Percentiles rank a stretch among this genome's conserved stretches.
Evolutionary conservation across 2,113 vertebrate genomes (phyloP).

Genomic region (Numida meleagris): DNA sequence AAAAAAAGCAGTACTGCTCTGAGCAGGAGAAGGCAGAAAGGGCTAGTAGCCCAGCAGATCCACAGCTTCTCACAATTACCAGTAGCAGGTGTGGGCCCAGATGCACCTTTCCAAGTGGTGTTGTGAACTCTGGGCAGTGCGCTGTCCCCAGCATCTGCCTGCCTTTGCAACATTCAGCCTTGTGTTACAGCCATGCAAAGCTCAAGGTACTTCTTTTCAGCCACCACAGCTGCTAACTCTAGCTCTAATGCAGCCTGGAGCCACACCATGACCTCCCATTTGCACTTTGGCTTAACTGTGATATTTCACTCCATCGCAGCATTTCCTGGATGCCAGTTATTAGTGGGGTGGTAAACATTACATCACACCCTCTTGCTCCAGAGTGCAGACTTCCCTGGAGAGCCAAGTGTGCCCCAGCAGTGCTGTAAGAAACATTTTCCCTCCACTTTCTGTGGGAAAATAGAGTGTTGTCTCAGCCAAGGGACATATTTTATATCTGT

Average conservation of each 20-base stretch:
- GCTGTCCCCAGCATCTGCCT: neutral
- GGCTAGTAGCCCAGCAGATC: fast-evolving
- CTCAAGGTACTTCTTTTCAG: neutral
- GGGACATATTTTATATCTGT: constrained; percentile 51
- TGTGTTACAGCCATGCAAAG: fast-evolving
- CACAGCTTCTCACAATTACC: neutral
- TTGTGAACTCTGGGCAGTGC: fast-evolving
- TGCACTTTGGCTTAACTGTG: neutral
- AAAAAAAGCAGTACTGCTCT: neutral
- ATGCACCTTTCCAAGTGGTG: fast-evolving
- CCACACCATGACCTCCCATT: neutral
- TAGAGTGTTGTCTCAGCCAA: constrained; percentile 45
- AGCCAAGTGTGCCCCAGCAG: neutral
- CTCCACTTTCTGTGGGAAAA: constrained; percentile 62
- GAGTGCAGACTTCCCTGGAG: constrained; percentile 27
- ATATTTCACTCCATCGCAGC: neutral
- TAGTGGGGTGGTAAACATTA: neutral
- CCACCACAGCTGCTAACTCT: neutral
- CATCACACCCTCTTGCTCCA: neutral
- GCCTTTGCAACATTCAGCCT: fast-evolving
- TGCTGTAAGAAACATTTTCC: constrained; percentile 23
- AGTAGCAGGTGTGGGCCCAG: neutral
- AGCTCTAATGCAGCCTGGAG: neutral
- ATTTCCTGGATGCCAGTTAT: constrained; percentile 1
- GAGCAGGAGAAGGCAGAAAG: neutral